These are phyloP conservation scores for Charanyca ferruginea DNA, from an alignment of 2,888 invertebrate species.

Conservation along the genomic window DNA sequence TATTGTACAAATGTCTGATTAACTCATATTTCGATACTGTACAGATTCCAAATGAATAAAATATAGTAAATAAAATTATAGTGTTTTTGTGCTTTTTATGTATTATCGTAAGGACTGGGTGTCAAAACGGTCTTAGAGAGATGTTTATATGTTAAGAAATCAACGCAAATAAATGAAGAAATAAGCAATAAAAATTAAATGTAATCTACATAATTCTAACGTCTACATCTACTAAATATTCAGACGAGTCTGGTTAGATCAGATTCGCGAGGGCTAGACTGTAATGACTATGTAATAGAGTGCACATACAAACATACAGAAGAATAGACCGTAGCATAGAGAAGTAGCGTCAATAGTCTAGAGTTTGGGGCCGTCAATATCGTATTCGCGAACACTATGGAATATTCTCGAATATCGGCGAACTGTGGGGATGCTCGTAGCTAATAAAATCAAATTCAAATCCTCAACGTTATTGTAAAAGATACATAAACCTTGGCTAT, in stretches of 20 bases:
- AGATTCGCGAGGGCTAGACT: conserved; percentile 9
- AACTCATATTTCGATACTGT: conserved; percentile 40
- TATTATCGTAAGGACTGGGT: conserved; percentile 1
- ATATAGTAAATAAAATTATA: conserved; percentile 33
- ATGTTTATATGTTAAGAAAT: conserved; percentile 21
- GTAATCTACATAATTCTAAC: conserved; percentile 11
- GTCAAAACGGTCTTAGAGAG: background rate
- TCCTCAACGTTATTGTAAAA: background rate
- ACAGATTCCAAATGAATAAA: conserved; percentile 47
- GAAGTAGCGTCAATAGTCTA: conserved; percentile 62
- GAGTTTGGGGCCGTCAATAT: conserved; percentile 50
- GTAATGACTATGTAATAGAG: conserved; percentile 7
- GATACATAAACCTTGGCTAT: conserved; percentile 2
- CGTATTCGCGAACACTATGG: conserved; percentile 5
- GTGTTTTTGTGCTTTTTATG: conserved; percentile 43
- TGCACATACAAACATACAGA: conserved; percentile 62
- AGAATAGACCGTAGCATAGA: conserved; percentile 59
- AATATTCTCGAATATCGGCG: conserved; percentile 6
- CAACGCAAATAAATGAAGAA: conserved; percentile 27
- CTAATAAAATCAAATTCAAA: background rate
- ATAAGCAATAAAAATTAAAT: conserved; percentile 30
- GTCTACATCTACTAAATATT: conserved; percentile 8
- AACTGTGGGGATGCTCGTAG: conserved; percentile 27
- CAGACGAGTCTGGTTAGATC: conserved; percentile 14
- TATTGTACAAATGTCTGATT: conserved; percentile 55